These are phyloP conservation scores for Leptobrachium ailaonicum DNA, from an alignment of 2,113 vertebrate species.

Conservation along the genomic window DNA sequence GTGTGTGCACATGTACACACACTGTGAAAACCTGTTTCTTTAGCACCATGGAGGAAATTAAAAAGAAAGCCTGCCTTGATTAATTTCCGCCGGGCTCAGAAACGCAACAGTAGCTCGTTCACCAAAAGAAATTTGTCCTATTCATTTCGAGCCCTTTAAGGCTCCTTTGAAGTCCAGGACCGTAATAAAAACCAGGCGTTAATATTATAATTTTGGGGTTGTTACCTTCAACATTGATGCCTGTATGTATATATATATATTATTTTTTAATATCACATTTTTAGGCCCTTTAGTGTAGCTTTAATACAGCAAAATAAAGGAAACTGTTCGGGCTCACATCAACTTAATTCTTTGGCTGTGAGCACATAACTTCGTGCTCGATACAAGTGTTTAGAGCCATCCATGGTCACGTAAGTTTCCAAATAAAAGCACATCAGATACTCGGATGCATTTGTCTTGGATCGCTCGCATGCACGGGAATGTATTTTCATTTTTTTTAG, in stretches of 20 bases:
- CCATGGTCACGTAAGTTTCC: not conserved
- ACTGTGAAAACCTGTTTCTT: slow-evolving; percentile 49
- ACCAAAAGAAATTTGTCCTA: slow-evolving; percentile 34
- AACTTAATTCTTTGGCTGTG: not conserved
- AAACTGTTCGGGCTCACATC: not conserved
- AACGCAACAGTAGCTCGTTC: slow-evolving; percentile 42
- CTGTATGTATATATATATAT: not conserved
- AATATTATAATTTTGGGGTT: slow-evolving; percentile 7
- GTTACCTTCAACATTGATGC: not conserved
- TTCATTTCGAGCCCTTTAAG: slow-evolving; percentile 7
- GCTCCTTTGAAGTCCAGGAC: slow-evolving; percentile 34
- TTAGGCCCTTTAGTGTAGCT: not conserved
- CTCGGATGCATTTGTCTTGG: not conserved
- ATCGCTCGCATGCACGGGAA: slow-evolving; percentile 1
- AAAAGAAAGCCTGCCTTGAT: slow-evolving; percentile 44
- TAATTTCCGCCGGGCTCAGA: slow-evolving; percentile 35
- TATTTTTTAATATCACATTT: not conserved
- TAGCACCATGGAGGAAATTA: slow-evolving; percentile 42
- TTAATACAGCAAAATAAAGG: not conserved
- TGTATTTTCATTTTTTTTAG: slow-evolving; percentile 14
- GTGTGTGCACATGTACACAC: slow-evolving; percentile 41
- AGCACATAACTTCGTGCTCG: not conserved
- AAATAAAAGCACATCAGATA: not conserved
- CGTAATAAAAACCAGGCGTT: slow-evolving; percentile 32
- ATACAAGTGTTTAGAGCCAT: not conserved